Percentiles rank a stretch among this genome's conserved stretches.
These are phyloP conservation scores for Myanophis thanlyinensis DNA, from an alignment of 2,113 vertebrate genomes.

Conservation along the genomic window DNA sequence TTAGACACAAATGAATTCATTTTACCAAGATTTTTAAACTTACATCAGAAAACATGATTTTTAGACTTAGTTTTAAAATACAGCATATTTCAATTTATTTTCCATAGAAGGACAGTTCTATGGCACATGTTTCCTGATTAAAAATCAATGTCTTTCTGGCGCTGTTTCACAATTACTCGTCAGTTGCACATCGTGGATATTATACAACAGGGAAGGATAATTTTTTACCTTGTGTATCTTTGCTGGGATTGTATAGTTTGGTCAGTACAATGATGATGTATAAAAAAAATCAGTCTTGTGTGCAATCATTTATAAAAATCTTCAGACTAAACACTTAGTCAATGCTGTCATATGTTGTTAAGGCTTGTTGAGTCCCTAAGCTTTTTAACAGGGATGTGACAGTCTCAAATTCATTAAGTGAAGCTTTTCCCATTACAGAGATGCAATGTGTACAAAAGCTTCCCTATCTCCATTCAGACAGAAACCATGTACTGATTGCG, in stretches of 20 bases:
- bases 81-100: neutral
- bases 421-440: neutral
- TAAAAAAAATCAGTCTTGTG: neutral
- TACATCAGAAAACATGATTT: constrained; percentile 6
- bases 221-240: neutral
- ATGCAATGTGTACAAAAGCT: neutral
- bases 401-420: neutral
- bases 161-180: neutral
- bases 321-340: neutral
- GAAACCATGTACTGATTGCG: neutral
- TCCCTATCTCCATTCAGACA: neutral
- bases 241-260: neutral
- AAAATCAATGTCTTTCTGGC: neutral
- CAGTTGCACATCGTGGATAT: neutral
- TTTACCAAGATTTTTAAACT: constrained; percentile 8
- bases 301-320: neutral
- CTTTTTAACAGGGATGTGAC: neutral
- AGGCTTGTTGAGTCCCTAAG: neutral
- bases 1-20: constrained; percentile 8
- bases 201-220: neutral
- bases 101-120: neutral
- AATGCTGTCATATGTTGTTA: neutral
- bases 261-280: neutral
- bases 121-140: neutral
- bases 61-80: constrained; percentile 2